These are phyloP conservation scores for Meriones unguiculatus DNA, from an alignment of 2,113 vertebrate genomes.

Conservation along the genomic window DNA sequence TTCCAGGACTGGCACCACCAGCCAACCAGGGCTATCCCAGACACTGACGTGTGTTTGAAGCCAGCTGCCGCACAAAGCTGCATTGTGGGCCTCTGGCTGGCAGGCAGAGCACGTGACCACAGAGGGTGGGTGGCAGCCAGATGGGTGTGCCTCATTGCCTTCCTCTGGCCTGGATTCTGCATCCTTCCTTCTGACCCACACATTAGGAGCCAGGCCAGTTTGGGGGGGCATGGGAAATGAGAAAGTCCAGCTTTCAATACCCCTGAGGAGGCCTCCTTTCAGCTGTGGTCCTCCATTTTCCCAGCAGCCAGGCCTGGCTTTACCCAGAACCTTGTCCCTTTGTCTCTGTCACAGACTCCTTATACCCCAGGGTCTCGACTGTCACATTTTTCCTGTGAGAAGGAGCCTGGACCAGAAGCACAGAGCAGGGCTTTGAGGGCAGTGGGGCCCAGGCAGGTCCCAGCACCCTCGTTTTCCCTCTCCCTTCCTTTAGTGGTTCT, in stretches of 20 bases:
- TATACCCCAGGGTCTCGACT: neutral
- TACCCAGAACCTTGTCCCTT: neutral
- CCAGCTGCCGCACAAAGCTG: slow-evolving; percentile 62
- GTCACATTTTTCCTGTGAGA: neutral
- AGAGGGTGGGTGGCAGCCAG: neutral
- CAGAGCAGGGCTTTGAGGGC: neutral
- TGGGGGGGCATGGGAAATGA: neutral
- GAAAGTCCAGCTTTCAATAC: neutral
- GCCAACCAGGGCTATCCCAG: slow-evolving; percentile 35
- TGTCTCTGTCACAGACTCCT: neutral
- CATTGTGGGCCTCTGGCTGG: slow-evolving; percentile 45
- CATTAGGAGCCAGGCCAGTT: neutral
- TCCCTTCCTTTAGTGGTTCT: neutral
- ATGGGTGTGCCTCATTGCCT: neutral
- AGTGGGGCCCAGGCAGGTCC: neutral
- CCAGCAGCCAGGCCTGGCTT: neutral
- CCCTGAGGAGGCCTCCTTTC: neutral
- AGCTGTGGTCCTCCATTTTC: neutral
- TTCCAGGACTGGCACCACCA: slow-evolving; percentile 7
- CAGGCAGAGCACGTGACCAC: neutral
- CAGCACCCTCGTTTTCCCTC: fast-evolving
- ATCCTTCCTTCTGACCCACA: neutral
- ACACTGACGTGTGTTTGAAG: neutral
- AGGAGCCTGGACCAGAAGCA: neutral
- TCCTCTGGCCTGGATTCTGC: neutral